Percentiles rank a stretch among this genome's conserved stretches.
Evolutionary conservation across 2,888 invertebrate genomes (phyloP).

Genomic region (Mesoligia furuncula): DNA sequence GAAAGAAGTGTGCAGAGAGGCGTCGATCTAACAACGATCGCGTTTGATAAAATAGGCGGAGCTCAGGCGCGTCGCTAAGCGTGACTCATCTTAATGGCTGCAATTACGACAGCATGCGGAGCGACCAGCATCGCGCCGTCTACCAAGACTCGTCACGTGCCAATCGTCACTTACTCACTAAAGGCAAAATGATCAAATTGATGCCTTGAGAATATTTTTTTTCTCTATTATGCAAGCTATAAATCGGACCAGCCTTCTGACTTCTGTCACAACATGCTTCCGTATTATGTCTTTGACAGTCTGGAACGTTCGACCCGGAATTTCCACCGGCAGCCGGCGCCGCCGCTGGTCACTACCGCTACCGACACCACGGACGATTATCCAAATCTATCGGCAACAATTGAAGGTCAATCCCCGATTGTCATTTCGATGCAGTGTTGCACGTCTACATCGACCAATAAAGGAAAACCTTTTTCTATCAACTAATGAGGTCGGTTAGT

Average conservation of each 20-base stretch:
- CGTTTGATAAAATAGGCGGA: conserved; percentile 84
- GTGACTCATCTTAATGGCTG: conserved; percentile 89
- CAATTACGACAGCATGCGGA: conserved; percentile 84
- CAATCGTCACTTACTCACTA: conserved; percentile 61
- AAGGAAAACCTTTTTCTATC: conserved; percentile 79
- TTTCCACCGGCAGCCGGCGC: conserved; percentile 58
- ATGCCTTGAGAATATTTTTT: not conserved
- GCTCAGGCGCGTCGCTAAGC: conserved; percentile 85
- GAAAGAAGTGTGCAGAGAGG: conserved; percentile 68
- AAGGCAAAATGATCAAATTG: conserved; percentile 26
- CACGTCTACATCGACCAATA: conserved; percentile 71
- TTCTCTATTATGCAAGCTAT: not conserved
- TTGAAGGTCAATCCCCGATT: conserved; percentile 80
- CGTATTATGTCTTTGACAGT: conserved; percentile 24
- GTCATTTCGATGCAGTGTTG: conserved; percentile 79
- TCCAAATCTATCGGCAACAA: conserved; percentile 73
- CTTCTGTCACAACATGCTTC: not conserved
- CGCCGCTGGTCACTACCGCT: conserved; percentile 13
- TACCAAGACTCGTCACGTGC: conserved; percentile 79
- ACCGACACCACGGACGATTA: conserved; percentile 64
- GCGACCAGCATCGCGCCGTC: conserved; percentile 70
- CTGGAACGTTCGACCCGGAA: conserved; percentile 73
- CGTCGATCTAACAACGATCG: conserved; percentile 76
- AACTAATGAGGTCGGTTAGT: conserved; percentile 81
- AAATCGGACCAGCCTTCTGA: not conserved